A percentile compares a stretch with the other conserved stretches of the same genome.
These are phyloP conservation scores for Tokudaia tokunoshimensis DNA, from an alignment of 2,797 vertebrate species.

Conservation along the genomic window DNA sequence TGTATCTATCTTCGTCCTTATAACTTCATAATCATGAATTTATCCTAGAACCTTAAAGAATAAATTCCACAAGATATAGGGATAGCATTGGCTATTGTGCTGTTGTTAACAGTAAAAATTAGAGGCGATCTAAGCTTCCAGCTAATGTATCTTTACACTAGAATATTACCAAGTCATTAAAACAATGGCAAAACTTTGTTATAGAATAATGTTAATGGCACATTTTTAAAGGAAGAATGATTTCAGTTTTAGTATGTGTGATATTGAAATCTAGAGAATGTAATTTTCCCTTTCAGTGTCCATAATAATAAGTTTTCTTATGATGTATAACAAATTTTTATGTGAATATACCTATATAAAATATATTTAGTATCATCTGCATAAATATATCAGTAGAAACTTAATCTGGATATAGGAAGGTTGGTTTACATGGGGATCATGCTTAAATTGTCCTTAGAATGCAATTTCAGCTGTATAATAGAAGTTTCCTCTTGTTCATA, in stretches of 20 bases:
- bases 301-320: not conserved
- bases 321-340: not conserved
- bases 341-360: not conserved
- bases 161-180: slow-evolving; percentile 17
- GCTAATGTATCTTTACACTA: not conserved
- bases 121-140: not conserved
- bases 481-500: not conserved
- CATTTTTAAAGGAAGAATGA: slow-evolving; percentile 37
- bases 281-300: not conserved
- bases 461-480: not conserved
- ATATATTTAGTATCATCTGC: not conserved
- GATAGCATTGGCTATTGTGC: not conserved
- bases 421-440: not conserved
- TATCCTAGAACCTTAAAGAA: slow-evolving; percentile 9
- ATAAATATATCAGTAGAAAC: slow-evolving; percentile 33
- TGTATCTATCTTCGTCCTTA: not conserved
- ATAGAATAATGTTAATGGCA: not conserved
- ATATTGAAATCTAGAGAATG: slow-evolving; percentile 12
- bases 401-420: slow-evolving; percentile 34
- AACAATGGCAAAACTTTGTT: not conserved
- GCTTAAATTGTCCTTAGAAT: slow-evolving; percentile 31
- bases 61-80: not conserved
- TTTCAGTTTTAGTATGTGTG: slow-evolving; percentile 37
- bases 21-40: not conserved
- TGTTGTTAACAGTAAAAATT: slow-evolving; percentile 15